phyloP scores from a whole-genome alignment of 2,797 vertebrate species.

The Austrolebias charrua region DNA sequence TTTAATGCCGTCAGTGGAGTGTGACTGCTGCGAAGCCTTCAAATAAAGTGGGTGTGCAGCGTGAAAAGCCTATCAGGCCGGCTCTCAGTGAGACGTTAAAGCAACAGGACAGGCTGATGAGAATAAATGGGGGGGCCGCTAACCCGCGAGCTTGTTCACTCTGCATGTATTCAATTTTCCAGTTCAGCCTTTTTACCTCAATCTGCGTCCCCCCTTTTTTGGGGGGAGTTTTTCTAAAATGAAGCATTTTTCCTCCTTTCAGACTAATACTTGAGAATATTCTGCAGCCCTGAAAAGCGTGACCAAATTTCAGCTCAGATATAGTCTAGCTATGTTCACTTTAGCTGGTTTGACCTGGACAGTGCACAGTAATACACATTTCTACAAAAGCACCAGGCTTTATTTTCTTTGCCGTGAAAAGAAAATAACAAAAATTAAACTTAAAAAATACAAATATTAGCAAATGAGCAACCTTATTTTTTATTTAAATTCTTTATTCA shows the following conservation, averaged over 20 bases:
- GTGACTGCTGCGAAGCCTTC: conserved; percentile 40
- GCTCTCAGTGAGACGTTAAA: conserved; percentile 51
- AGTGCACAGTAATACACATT: too few species aligned
- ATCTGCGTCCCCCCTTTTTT: neutral
- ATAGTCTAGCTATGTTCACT: neutral
- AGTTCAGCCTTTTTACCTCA: conserved; percentile 10
- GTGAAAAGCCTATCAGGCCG: conserved; percentile 48
- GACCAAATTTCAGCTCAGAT: neutral
- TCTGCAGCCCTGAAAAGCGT: conserved; percentile 15
- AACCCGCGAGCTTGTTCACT: conserved; percentile 39
- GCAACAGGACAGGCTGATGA: conserved; percentile 62
- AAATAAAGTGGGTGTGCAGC: conserved; percentile 40
- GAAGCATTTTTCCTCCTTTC: conserved; percentile 2
- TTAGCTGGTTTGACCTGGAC: too few species aligned
- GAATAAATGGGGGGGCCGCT: conserved; percentile 57
- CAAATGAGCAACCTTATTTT: too few species aligned
- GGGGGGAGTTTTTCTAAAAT: conserved; percentile 7
- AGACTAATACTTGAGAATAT: conserved; percentile 16
- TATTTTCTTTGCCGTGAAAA: too few species aligned
- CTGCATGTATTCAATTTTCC: conserved; percentile 46
- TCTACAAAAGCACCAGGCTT: neutral
- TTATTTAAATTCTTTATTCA: too few species aligned
- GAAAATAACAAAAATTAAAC: too few species aligned
- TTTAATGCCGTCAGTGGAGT: conserved; percentile 22
- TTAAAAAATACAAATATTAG: too few species aligned